These are phyloP conservation scores for Aphaenogaster ashmeadi DNA, from an alignment of 1,140 invertebrate species.

Conservation along the genomic window DNA sequence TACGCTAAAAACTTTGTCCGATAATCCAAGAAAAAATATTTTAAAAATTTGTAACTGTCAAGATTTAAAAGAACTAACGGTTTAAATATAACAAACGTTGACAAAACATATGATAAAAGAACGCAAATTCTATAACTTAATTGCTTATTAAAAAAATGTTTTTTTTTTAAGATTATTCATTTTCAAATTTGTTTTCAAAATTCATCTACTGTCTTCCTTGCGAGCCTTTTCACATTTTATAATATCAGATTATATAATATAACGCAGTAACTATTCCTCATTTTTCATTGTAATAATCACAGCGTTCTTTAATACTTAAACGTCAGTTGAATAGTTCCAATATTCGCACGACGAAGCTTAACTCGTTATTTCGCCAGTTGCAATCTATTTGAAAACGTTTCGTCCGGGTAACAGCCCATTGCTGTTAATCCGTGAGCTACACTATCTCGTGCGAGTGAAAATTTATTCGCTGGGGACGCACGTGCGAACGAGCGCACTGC, in stretches of 20 bases:
- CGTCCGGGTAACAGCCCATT: background rate
- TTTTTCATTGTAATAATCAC: background rate
- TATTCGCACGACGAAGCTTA: background rate
- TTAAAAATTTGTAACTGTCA: background rate
- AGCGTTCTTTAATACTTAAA: background rate
- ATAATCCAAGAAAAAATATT: slow-evolving; percentile 7
- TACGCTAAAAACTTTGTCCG: background rate
- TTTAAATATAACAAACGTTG: background rate
- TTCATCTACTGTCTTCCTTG: background rate
- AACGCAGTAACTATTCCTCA: background rate
- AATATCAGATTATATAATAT: slow-evolving; percentile 1
- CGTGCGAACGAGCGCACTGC: background rate
- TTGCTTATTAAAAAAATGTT: background rate
- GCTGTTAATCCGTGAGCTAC: background rate
- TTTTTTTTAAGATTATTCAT: background rate
- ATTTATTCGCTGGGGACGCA: slow-evolving; percentile 16
- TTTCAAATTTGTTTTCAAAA: background rate
- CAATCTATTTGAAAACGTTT: slow-evolving; percentile 14
- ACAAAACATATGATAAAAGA: background rate
- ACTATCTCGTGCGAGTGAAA: background rate
- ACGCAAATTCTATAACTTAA: background rate
- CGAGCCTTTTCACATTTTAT: background rate
- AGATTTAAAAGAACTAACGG: background rate
- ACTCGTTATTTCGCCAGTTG: background rate
- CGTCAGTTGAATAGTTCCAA: background rate